Evolutionary conservation across 2,888 invertebrate genomes (phyloP), one percentile per base, ranked within the genome.

Genomic region (Phalangium opilio): DNA sequence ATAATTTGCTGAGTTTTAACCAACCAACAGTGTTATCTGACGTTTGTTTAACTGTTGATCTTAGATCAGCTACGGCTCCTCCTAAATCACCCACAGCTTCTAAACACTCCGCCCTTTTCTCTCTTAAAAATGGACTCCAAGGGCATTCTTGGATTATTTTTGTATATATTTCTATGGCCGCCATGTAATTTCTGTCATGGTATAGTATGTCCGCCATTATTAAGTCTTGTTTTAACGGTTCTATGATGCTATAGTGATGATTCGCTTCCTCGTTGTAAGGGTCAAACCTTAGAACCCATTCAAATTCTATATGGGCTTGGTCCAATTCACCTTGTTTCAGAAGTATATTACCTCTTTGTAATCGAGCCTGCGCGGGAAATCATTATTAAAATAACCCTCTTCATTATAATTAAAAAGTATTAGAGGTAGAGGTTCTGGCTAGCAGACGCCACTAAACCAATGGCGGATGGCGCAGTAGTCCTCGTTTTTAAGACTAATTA

Each of bases 1-100:
- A 76, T 51, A 96, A 69, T 47, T 75, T 71, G 41, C 91, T 79
- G n/a, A 96, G 73, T 55, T 83, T 80, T 59, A 75, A 76, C 67
- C 76, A 84, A 0, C 89, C 91, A 48, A 76, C 77, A 0, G 91
- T 93, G 63, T 90, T 89, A 70, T 99, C 98, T 56, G 83, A 79
- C 50, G 82, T 77, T 50, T 98, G 73, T 59, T 91, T 86, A 49
- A 91, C 89, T 36, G 89, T 82, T 0, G 86, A 79, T 38, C 85
- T 74, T 60, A 96, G 76, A 67, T 98, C 98, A 18, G 81, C 77
- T 54, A 95, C 83, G 14, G 96, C 96, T 36, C 83, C 78, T 61
- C 80, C 73, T 35, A 80, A 70, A 66, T 95, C 87, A 47, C 83
- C 81, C 58, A 77, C 64, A 12, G 75, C 77, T 53, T 85, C 77